phyloP scores from a whole-genome alignment of 2,888 invertebrate genomes.

The Dorcus parallelipipedus region DNA sequence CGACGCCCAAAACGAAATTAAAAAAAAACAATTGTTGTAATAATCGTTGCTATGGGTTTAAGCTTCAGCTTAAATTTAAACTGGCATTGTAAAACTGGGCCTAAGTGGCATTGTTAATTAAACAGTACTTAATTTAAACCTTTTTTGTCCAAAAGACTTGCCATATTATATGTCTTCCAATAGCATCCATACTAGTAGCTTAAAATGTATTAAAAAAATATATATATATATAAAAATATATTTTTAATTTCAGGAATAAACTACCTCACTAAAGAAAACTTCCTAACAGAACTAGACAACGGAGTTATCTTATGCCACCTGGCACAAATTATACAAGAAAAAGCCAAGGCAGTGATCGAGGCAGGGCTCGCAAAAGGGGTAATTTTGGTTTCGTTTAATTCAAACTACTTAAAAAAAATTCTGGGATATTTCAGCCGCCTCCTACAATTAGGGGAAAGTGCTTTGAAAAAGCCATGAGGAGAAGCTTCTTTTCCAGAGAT shows the following conservation, averaged over 20 bases:
- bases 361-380: slow-evolving; percentile 54
- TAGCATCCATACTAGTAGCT: too few relatives aligned
- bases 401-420: not conserved
- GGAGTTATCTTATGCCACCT: slow-evolving; percentile 80
- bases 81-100: too few relatives aligned
- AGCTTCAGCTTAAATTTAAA: too few relatives aligned
- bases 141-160: too few relatives aligned
- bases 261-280: slow-evolving; percentile 73
- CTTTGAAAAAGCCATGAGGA: slow-evolving; percentile 78
- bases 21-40: too few relatives aligned
- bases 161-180: too few relatives aligned
- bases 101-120: too few relatives aligned
- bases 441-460: slow-evolving; percentile 72
- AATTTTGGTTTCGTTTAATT: not conserved
- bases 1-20: too few relatives aligned
- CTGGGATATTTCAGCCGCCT: slow-evolving; percentile 54
- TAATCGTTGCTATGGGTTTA: too few relatives aligned
- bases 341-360: slow-evolving; percentile 65
- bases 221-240: too few relatives aligned
- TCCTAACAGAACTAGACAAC: slow-evolving; percentile 78
- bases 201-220: too few relatives aligned
- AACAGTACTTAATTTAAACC: too few relatives aligned
- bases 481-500: slow-evolving; percentile 85
- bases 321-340: slow-evolving; percentile 73
- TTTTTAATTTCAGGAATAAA: slow-evolving; percentile 59